Conservation (phyloP, 2,797 vertebrate species). For the Pyrocephalus nanus region DNA sequence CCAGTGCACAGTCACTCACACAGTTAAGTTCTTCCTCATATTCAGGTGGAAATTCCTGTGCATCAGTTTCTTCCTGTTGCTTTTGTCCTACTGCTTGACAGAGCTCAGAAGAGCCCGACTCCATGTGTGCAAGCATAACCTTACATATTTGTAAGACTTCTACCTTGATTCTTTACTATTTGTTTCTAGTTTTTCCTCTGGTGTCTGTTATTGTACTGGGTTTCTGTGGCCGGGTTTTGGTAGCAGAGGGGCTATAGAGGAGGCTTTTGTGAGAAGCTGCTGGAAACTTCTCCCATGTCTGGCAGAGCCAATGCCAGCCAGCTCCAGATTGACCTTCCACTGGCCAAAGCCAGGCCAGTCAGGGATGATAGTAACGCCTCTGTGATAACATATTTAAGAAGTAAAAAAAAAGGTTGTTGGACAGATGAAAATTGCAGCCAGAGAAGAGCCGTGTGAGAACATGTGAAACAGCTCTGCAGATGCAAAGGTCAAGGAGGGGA, state of each 20-base stretch:
- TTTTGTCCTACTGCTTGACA: not conserved
- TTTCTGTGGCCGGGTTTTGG: not conserved
- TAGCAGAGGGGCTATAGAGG: not conserved
- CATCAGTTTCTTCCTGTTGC: not conserved
- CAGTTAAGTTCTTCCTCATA: not conserved
- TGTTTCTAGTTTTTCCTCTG: not conserved
- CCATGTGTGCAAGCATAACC: not conserved
- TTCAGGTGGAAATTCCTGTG: not conserved
- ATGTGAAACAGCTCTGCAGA: not conserved
- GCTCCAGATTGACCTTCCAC: not conserved
- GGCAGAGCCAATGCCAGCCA: not conserved
- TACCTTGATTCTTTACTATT: not conserved
- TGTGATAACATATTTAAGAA: not conserved
- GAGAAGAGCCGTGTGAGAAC: not conserved
- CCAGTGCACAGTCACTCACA: not conserved
- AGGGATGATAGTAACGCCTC: not conserved
- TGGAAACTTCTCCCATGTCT: not conserved
- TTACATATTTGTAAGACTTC: not conserved
- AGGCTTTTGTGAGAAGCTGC: not conserved
- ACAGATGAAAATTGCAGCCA: not conserved
- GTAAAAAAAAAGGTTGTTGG: not conserved
- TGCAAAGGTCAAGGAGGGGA: not conserved
- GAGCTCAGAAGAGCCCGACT: not conserved
- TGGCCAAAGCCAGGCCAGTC: not conserved
- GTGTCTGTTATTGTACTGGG: not conserved